Percentiles rank a stretch among this genome's conserved stretches.
These are phyloP conservation scores for Syritta pipiens DNA, from an alignment of 2,888 invertebrate genomes.

Conservation along the genomic window DNA sequence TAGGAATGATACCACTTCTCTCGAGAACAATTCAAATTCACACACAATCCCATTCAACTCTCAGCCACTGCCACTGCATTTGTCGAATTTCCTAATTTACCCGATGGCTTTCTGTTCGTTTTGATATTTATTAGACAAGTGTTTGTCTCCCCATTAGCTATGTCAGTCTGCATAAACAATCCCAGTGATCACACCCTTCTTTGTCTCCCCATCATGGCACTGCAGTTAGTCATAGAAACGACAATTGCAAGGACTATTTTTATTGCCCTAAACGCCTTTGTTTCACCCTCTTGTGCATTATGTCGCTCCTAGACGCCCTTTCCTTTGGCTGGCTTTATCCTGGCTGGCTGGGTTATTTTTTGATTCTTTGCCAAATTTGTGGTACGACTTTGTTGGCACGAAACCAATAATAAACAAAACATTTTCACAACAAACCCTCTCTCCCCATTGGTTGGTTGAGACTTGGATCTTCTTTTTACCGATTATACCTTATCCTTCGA, in stretches of 20 bases:
- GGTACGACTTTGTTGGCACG: conserved; percentile 64
- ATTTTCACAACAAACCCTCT: conserved; percentile 33
- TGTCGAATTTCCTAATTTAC: conserved; percentile 16
- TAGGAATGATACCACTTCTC: too few species aligned
- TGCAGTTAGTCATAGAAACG: conserved; percentile 52
- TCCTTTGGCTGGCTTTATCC: conserved; percentile 8
- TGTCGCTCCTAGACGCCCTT: conserved; percentile 36
- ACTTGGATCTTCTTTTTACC: background rate
- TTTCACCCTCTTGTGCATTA: conserved; percentile 54
- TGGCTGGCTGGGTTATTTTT: conserved; percentile 40
- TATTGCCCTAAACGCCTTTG: conserved; percentile 62
- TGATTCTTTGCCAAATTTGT: conserved; percentile 65
- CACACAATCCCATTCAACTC: too few species aligned
- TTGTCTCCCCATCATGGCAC: conserved; percentile 32
- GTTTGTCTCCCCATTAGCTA: conserved; percentile 54
- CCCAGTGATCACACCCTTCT: conserved; percentile 41
- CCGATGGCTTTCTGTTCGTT: conserved; percentile 25
- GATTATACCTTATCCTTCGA: conserved; percentile 64
- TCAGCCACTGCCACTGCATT: too few species aligned
- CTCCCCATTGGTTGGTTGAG: conserved; percentile 18
- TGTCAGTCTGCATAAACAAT: conserved; percentile 52
- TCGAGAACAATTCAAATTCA: too few species aligned
- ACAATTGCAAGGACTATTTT: conserved; percentile 53
- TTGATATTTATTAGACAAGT: conserved; percentile 52
- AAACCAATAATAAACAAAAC: conserved; percentile 67